Percentiles rank a stretch among this genome's conserved stretches.
These are phyloP conservation scores for Parnassius apollo DNA, from an alignment of 2,888 invertebrate genomes.

Conservation along the genomic window DNA sequence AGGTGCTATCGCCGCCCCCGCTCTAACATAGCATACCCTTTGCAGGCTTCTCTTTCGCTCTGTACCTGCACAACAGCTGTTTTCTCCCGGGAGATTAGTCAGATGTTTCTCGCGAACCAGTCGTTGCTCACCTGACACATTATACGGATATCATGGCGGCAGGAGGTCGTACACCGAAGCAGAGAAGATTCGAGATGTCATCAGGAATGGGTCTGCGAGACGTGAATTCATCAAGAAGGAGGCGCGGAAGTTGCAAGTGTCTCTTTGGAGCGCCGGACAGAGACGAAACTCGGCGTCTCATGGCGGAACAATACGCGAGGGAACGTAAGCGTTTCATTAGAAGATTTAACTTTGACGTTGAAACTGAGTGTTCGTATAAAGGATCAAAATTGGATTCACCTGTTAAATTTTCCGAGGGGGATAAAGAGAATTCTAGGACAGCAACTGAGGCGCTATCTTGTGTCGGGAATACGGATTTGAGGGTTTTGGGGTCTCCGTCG, in stretches of 20 bases:
- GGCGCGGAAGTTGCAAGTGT: slow-evolving; percentile 78
- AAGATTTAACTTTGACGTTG: slow-evolving; percentile 82
- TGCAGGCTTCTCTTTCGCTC: slow-evolving; percentile 54
- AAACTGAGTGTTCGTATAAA: slow-evolving; percentile 67
- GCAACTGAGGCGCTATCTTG: slow-evolving; percentile 67
- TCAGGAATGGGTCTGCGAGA: slow-evolving; percentile 63
- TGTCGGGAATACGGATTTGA: slow-evolving; percentile 67
- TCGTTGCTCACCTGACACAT: slow-evolving; percentile 72
- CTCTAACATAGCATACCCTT: slow-evolving; percentile 46
- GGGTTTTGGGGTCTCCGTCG: slow-evolving; percentile 67
- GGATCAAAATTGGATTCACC: slow-evolving; percentile 62
- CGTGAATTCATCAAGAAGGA: slow-evolving; percentile 61
- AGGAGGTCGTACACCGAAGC: slow-evolving; percentile 74
- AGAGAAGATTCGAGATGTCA: slow-evolving; percentile 67
- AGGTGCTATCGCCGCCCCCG: slow-evolving; percentile 67
- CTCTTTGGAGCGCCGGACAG: slow-evolving; percentile 82
- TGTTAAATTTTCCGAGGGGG: slow-evolving; percentile 31
- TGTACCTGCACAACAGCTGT: slow-evolving; percentile 76
- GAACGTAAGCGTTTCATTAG: slow-evolving; percentile 81
- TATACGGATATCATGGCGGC: slow-evolving; percentile 58
- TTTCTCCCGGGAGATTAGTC: slow-evolving; percentile 79
- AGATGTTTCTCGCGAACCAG: slow-evolving; percentile 78
- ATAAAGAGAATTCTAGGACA: slow-evolving; percentile 48
- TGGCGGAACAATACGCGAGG: slow-evolving; percentile 80
- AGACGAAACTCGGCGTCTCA: slow-evolving; percentile 79